Percentiles rank a stretch among this genome's conserved stretches.
Evolutionary conservation across 2,113 vertebrate genomes (phyloP).

Genomic region (Lonchura striata): DNA sequence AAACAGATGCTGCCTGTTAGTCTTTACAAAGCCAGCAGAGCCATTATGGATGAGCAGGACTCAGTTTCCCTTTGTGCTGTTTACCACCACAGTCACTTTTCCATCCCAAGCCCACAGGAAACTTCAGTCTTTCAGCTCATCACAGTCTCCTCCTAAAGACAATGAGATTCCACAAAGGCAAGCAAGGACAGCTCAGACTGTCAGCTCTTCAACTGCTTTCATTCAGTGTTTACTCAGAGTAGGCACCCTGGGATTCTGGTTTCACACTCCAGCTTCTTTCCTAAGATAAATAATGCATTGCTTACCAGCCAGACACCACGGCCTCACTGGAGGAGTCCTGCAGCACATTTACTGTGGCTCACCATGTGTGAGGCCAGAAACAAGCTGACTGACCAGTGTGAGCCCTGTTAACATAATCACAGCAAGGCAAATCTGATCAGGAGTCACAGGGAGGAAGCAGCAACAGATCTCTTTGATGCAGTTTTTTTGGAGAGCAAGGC

Average conservation of each 20-base stretch:
- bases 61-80: background rate
- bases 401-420: background rate
- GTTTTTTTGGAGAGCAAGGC: background rate
- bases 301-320: background rate
- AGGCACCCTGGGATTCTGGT: background rate
- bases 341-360: background rate
- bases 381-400: background rate
- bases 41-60: background rate
- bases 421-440: background rate
- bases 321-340: background rate
- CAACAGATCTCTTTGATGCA: background rate
- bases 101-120: background rate
- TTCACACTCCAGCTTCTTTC: constrained; percentile 13
- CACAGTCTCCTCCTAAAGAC: background rate
- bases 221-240: background rate
- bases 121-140: background rate
- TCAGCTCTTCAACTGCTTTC: background rate
- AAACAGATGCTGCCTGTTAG: background rate
- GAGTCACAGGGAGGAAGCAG: background rate
- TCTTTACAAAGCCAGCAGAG: background rate
- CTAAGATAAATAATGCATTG: constrained; percentile 3
- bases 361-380: background rate
- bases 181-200: background rate
- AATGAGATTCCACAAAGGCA: background rate
- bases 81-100: background rate